A percentile compares a stretch with the other conserved stretches of the same genome.
Evolutionary conservation across 2,888 invertebrate genomes (phyloP).

Genomic region (Polietes domitor): DNA sequence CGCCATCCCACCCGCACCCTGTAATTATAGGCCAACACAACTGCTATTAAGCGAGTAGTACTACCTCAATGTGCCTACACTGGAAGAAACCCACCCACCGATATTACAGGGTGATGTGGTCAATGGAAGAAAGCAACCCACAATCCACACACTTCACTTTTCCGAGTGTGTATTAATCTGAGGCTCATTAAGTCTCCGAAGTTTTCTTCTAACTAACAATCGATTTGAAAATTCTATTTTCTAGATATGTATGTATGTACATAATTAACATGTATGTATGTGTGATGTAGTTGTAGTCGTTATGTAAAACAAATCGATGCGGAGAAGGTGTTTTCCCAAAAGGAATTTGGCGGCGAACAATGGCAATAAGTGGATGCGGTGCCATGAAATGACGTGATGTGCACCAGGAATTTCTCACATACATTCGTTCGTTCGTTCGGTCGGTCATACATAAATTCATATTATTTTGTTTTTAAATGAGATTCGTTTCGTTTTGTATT

Average conservation of each 20-base stretch:
- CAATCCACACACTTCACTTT: neutral
- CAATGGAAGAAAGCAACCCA: too few species aligned
- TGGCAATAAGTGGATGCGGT: too few species aligned
- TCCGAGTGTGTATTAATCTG: neutral
- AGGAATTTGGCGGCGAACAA: neutral
- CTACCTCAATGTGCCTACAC: neutral
- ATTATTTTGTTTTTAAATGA: neutral
- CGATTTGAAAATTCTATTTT: slow-evolving; percentile 9
- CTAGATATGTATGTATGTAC: neutral
- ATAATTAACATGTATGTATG: neutral
- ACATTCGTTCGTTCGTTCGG: neutral
- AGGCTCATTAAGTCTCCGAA: slow-evolving; percentile 12
- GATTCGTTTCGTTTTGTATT: too few species aligned
- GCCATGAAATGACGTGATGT: neutral
- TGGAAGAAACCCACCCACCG: too few species aligned
- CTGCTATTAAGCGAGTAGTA: neutral
- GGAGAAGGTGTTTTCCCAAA: slow-evolving; percentile 9
- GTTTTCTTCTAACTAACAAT: neutral
- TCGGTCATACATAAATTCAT: slow-evolving; percentile 5
- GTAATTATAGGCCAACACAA: slow-evolving; percentile 1
- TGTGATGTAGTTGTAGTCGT: neutral
- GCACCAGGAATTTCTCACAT: slow-evolving; percentile 7
- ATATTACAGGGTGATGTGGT: too few species aligned
- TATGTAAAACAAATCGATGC: slow-evolving; percentile 16
- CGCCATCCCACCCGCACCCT: too few species aligned